These are phyloP conservation scores for Crotalus horridus DNA, from an alignment of 2,113 vertebrate genomes.

Conservation along the genomic window DNA sequence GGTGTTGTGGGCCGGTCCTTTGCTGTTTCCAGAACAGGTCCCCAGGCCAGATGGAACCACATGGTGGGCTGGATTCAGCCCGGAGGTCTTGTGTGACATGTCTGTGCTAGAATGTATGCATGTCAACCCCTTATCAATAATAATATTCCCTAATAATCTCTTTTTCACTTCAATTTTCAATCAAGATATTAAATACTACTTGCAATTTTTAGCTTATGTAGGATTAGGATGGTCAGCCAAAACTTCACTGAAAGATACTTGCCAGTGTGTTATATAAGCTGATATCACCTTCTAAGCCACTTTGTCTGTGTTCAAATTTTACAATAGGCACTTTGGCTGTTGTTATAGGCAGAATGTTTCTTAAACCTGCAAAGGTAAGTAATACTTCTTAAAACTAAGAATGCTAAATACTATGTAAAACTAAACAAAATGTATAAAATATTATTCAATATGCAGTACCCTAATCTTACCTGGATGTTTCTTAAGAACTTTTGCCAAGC, in stretches of 20 bases:
- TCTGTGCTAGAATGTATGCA: background rate
- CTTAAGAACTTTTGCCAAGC: slow-evolving; percentile 93
- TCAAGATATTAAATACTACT: background rate
- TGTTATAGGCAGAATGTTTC: slow-evolving; percentile 98
- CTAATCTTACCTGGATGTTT: slow-evolving; percentile 86
- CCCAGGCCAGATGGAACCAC: no score
- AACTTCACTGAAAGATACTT: slow-evolving; percentile 55
- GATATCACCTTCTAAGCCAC: slow-evolving; percentile 94
- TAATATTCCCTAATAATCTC: background rate
- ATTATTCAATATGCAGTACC: slow-evolving; percentile 25
- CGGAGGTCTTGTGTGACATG: no score
- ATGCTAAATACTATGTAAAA: slow-evolving; percentile 56
- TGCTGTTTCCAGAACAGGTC: no score
- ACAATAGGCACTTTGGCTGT: slow-evolving; percentile 99
- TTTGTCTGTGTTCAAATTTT: slow-evolving; percentile 95
- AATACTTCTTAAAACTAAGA: slow-evolving; percentile 50
- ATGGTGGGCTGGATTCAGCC: no score
- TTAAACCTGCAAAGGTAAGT: slow-evolving; percentile 81
- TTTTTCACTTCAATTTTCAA: background rate
- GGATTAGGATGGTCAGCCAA: slow-evolving; percentile 8
- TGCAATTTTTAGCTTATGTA: slow-evolving; percentile 19
- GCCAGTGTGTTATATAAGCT: slow-evolving; percentile 98
- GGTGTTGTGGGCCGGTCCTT: no score
- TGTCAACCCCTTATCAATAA: background rate
- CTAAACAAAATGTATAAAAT: slow-evolving; percentile 29